Percentiles rank a stretch among this genome's conserved stretches.
phyloP scores from a whole-genome alignment of 2,888 invertebrate species.

The Ormyrus thymus region DNA sequence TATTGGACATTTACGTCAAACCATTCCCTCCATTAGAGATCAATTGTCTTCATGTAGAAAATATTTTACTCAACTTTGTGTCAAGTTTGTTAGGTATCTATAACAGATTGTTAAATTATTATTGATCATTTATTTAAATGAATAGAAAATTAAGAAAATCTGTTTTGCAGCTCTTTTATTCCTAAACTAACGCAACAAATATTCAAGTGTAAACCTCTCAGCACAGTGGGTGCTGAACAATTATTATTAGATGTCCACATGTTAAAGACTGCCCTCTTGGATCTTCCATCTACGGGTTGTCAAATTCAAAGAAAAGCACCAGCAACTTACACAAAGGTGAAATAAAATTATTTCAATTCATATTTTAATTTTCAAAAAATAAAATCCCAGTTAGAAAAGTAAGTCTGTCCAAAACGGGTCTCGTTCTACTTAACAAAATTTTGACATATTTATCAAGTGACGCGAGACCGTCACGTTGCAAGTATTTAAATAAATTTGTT shows the following conservation, averaged over 20 bases:
- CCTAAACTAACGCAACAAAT: slow-evolving; percentile 94
- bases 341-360: slow-evolving; percentile 23
- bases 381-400: too few relatives aligned
- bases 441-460: too few relatives aligned
- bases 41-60: slow-evolving; percentile 93
- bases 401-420: too few relatives aligned
- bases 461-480: too few relatives aligned
- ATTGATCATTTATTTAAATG: slow-evolving; percentile 13
- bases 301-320: slow-evolving; percentile 93
- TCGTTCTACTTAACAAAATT: too few relatives aligned
- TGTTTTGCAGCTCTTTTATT: slow-evolving; percentile 85
- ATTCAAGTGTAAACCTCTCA: slow-evolving; percentile 92
- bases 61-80: slow-evolving; percentile 98
- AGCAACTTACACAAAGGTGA: slow-evolving; percentile 87
- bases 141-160: slow-evolving; percentile 4
- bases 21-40: slow-evolving; percentile 92
- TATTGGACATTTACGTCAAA: slow-evolving; percentile 88
- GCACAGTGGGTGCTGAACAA: slow-evolving; percentile 93
- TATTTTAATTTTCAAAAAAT: not conserved
- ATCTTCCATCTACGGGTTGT: slow-evolving; percentile 94
- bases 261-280: slow-evolving; percentile 93
- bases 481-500: slow-evolving; percentile 65
- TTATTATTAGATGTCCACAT: slow-evolving; percentile 94
- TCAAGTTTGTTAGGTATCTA: slow-evolving; percentile 89
- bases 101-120: not conserved